These are phyloP conservation scores for Drosophila koepferae DNA, from an alignment of 2,888 invertebrate genomes.

Conservation along the genomic window DNA sequence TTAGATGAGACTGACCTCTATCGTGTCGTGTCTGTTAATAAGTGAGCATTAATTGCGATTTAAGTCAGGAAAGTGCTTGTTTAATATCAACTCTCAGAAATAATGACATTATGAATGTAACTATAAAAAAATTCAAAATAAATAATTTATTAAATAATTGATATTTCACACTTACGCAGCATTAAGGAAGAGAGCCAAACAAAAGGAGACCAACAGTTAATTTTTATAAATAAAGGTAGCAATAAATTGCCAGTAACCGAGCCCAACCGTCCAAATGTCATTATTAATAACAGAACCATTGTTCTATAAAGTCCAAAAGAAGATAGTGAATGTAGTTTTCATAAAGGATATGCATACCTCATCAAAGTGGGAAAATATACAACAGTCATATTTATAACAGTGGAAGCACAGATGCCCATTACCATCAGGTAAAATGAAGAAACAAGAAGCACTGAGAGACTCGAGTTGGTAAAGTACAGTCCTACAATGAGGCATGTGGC, in stretches of 20 bases:
- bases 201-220: slow-evolving; percentile 90
- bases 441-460: slow-evolving; percentile 86
- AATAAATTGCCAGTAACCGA: slow-evolving; percentile 89
- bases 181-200: slow-evolving; percentile 88
- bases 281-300: slow-evolving; percentile 89
- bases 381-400: slow-evolving; percentile 72
- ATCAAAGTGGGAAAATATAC: slow-evolving; percentile 82
- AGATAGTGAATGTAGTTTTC: no score
- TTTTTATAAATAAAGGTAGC: slow-evolving; percentile 88
- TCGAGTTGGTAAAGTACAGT: slow-evolving; percentile 86
- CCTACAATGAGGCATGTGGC: slow-evolving; percentile 86
- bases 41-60: background rate
- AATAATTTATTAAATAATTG: background rate
- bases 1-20: no score
- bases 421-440: slow-evolving; percentile 86
- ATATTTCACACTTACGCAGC: slow-evolving; percentile 85
- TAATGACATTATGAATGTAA: slow-evolving; percentile 65
- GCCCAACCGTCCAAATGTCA: slow-evolving; percentile 90
- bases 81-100: slow-evolving; percentile 60
- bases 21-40: no score
- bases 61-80: slow-evolving; percentile 40
- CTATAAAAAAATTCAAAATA: slow-evolving; percentile 29
- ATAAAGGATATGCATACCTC: slow-evolving; percentile 42
- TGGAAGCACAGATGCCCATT: slow-evolving; percentile 76
- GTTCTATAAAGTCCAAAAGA: slow-evolving; percentile 86